Evolutionary conservation across 2,113 vertebrate genomes (phyloP).

Genomic region (Pampusana beccarii): DNA sequence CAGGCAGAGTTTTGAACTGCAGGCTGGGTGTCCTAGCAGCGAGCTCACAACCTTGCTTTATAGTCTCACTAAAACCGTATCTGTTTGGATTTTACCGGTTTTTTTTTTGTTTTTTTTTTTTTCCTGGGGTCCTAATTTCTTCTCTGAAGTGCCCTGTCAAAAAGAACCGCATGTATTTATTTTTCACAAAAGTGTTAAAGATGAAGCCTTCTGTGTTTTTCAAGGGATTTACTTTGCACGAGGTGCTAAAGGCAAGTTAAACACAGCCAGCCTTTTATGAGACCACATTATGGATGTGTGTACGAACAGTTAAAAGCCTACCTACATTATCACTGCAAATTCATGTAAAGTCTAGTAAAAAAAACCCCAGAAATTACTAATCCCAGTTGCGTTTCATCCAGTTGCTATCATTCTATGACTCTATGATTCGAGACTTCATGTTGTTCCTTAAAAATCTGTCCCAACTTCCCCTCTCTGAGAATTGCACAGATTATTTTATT

Average conservation of each 20-base stretch:
- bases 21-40: conserved; percentile 18
- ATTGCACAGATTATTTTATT: neutral
- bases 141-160: neutral
- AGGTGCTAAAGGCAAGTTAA: neutral
- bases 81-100: neutral
- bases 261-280: neutral
- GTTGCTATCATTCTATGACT: no score
- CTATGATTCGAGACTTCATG: neutral
- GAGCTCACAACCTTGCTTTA: neutral
- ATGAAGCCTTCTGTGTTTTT: neutral
- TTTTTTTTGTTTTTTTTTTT: neutral
- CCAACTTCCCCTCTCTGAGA: neutral
- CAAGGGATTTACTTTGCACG: neutral
- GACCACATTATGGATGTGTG: neutral
- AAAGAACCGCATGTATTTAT: neutral
- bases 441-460: conserved; percentile 8
- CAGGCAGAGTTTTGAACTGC: neutral
- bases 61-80: neutral
- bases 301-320: neutral
- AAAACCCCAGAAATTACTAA: neutral
- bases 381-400: neutral
- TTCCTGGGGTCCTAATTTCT: neutral
- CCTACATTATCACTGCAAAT: neutral
- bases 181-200: neutral
- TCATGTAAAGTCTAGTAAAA: neutral